Base-by-base conservation (phyloP, 2,113 vertebrate genomes). In the Tetraodon nigroviridis region DNA sequence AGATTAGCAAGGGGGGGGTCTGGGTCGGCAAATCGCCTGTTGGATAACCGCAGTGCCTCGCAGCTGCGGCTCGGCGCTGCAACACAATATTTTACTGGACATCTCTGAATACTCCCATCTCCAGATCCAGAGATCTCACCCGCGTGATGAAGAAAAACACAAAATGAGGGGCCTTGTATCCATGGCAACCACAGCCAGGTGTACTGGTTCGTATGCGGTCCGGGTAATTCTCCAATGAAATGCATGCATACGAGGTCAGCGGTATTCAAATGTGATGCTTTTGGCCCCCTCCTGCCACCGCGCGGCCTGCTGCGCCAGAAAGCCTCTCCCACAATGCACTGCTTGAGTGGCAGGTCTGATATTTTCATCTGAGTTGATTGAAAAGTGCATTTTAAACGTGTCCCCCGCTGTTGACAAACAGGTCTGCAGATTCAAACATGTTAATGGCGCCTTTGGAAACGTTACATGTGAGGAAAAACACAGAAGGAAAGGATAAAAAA, bases 171-270 rank as follows among this genome's bases (percentile, higher is more conserved):
- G 71, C 55, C 61, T 29, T 40, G 87, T 87, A 81, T 71, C 85
- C 85, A 88, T 86, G 81, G 87, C 82, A 84, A 88, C 87, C 74
- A 4, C 71, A 56, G 42, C 74, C 85, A 87, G 79, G 85, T 84
- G 80, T 78, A 65, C 27, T 49, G 68, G 75, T 73, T 87, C 74
- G 69, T 74, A 80, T 85, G 80, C 61, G 40, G 75, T 71, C 69
- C 84, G 80, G 84, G 82, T 87, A 85, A 76, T 84, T 76, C 41
- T 41, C 46, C 64, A 41, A 67, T 71, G 68, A 83, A 78, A 75
- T 79, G 61, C 77, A 73, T 70, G 73, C 68, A 67, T 58, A 71
- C 81, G 79, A 83, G 80, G 82, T 86, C 78, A 76, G 53, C 29
- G 55, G 61, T 76, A 82, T 84, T 85, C 69, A 86, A 80, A 82